Evolutionary conservation across 2,888 invertebrate species (phyloP), one percentile per base, ranked within the genome.

Genomic region (Caenorhabditis sinica): DNA sequence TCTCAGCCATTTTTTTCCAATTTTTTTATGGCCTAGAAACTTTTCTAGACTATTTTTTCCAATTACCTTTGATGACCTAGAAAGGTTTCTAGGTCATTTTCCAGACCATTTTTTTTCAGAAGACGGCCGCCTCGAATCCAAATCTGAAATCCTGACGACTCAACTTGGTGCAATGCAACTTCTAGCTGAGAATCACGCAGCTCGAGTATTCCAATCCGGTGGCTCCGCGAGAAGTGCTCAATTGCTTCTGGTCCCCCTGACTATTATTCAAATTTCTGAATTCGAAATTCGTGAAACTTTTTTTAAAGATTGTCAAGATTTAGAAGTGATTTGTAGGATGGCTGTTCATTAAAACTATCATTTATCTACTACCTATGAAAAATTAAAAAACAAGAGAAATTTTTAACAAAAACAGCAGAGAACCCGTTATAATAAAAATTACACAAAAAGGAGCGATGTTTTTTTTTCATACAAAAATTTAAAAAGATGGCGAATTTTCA

Each of bases 111-210:
- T 43, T 25, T 20, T 69, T 82, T 33, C 74, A 83, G 84, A 84
- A 68, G 84, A 84, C 23, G 75, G 72, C 0, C 71, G 84, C 9
- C 30, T 84, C 6, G 84, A 84, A 56, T 60, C 72, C 15, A 84
- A 76, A 23, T 11, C 51, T 2, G 81, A 84, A 17, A 63, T 76
- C 25, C 66, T 28, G 5, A 9, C 60, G 11, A 65, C 80, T 2
- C 84, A 80, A 49, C 33, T 71, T 20, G 65, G 69, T 25, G 84
- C 84, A 0, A 81, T 81, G 80, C 80, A 76, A 36, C 49, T 81
- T 5, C 66, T 84, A 13, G 63, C 73, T 23, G 84, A 84, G 17
- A 81, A 72, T 23, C 76, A 84, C 15, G 66, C 74, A 0, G 53
- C 72, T 1, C 66, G 84, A 30, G 36, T 65, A 33, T 61, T 68